phyloP scores from a whole-genome alignment of 2,113 vertebrate genomes.

The Erythrolamprus reginae region DNA sequence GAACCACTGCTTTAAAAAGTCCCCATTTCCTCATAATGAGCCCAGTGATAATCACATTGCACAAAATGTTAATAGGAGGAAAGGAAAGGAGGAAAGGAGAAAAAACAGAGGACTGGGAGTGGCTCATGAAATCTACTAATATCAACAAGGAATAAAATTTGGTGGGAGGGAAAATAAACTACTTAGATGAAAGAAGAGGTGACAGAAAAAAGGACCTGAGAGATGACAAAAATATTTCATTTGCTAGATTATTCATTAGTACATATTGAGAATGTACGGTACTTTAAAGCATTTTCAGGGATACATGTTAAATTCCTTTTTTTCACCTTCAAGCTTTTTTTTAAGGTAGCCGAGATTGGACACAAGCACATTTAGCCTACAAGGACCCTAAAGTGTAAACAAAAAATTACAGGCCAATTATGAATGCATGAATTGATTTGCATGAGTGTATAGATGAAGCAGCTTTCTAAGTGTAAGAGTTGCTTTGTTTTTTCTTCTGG shows the following conservation, averaged over 20 bases:
- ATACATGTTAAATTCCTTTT: background rate
- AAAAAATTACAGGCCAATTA: background rate
- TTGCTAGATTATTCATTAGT: background rate
- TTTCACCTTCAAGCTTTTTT: background rate
- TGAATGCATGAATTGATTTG: background rate
- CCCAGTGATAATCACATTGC: background rate
- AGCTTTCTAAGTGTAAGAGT: background rate
- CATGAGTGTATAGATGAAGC: background rate
- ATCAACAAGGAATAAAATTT: background rate
- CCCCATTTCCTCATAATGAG: background rate
- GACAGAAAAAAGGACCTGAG: background rate
- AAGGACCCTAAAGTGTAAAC: background rate
- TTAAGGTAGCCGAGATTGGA: background rate
- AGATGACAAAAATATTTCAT: background rate
- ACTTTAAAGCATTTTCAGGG: background rate
- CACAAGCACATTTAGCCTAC: background rate
- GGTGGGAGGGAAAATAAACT: background rate
- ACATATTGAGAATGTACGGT: background rate
- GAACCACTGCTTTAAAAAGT: too few relatives aligned
- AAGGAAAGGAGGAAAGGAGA: background rate
- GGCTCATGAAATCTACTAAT: background rate
- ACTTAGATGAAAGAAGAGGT: background rate
- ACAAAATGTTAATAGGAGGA: background rate
- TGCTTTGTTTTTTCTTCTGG: background rate
- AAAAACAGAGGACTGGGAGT: background rate